Percentiles rank a stretch among this genome's conserved stretches.
Conservation (phyloP, 2,888 invertebrate genomes). For the Hoplodrina ambigua region DNA sequence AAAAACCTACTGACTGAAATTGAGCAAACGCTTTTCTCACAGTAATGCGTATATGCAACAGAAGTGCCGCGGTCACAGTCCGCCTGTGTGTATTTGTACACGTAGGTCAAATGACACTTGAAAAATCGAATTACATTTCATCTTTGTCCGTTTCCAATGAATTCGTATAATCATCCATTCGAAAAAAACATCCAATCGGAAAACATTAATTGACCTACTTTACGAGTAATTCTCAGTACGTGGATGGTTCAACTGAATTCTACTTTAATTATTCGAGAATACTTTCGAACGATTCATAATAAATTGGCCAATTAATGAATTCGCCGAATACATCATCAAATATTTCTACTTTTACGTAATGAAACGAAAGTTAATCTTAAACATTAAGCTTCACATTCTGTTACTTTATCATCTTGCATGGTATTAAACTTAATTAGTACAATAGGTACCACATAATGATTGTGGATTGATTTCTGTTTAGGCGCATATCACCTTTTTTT, state of each 20-base stretch:
- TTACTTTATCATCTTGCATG: not conserved
- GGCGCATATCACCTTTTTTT: too few species aligned
- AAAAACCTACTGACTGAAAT: slow-evolving; percentile 6
- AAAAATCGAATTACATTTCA: slow-evolving; percentile 24
- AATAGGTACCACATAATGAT: not conserved
- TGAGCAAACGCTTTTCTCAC: slow-evolving; percentile 9
- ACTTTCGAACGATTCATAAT: slow-evolving; percentile 22
- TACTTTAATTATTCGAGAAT: slow-evolving; percentile 33
- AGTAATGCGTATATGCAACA: slow-evolving; percentile 13
- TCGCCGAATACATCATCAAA: slow-evolving; percentile 6
- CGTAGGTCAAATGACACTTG: not conserved
- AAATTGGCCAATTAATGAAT: slow-evolving; percentile 34
- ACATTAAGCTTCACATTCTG: not conserved
- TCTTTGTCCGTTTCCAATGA: slow-evolving; percentile 9
- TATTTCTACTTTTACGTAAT: slow-evolving; percentile 9
- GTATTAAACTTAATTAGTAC: not conserved
- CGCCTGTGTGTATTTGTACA: slow-evolving; percentile 4
- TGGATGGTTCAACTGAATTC: slow-evolving; percentile 12
- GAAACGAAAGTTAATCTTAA: not conserved
- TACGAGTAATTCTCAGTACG: slow-evolving; percentile 10
- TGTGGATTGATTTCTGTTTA: not conserved
- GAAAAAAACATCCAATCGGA: not conserved
- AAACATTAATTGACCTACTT: slow-evolving; percentile 27
- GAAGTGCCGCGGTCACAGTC: slow-evolving; percentile 1
- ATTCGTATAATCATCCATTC: slow-evolving; percentile 10